Base-by-base conservation (phyloP, 2,797 vertebrate genomes). In the Dipus sagitta region DNA sequence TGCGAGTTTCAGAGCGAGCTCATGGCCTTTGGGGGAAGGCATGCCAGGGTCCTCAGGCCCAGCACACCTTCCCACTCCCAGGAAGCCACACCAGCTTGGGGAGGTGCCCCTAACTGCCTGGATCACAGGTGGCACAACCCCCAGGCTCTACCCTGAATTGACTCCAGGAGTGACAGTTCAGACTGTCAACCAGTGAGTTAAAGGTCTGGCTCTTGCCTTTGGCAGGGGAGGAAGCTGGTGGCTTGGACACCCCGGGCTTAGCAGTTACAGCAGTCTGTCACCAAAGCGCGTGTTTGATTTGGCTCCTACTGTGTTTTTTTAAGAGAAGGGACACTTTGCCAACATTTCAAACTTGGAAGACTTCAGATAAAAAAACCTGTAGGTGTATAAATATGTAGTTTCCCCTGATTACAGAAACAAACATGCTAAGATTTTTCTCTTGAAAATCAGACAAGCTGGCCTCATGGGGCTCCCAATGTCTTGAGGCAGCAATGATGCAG, bases 351-450 rank as follows among this genome's bases (percentile, higher is more conserved):
- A 79, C 83, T 34, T 86, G 71, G 76, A 93, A 95, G 74, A 77
- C 88, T 92, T 92, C 82, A 94, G 93, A 95, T 81, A 90, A 93
- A 96, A 93, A 96, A 94, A 92, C 70, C 89, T 87, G 80, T 71
- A 71, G 86, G 68, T 87, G 3, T 58, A 78, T 88, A 91, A 94
- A 88, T 71, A 84, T 26, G 14, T 64, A 54, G 54, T 52, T 64
- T 2, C 26, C 9, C 74, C 26, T 52, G 3, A 26, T 86, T 62
- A 23, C 6, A 92, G 87, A 96, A 95, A 93, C 81, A 92, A 96
- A 75, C 54, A 30, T 12, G 20, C 54, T 71, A 47, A n/a, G 58
- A 83, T 93, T 95, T 88, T 52, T 90, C 88, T 92, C 74, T 88
- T 38, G 28, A 89, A 89, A 87, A 60, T 34, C 80, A 78, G 60